Base-by-base conservation (phyloP, 2,888 invertebrate species). In the Zelleria hepariella region DNA sequence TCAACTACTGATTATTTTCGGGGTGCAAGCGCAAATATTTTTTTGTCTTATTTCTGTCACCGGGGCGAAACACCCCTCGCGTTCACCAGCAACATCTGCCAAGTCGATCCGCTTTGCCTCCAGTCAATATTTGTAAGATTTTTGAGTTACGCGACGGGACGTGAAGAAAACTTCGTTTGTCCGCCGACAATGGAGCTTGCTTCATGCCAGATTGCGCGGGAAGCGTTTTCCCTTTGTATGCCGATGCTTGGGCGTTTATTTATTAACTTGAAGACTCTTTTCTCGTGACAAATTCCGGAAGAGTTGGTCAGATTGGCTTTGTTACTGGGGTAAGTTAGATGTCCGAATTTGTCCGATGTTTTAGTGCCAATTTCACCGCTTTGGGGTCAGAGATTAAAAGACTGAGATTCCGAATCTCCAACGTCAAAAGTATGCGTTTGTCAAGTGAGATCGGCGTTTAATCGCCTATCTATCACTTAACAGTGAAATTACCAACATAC, bases 71-170 rank as follows among this genome's bases (percentile, higher is more conserved):
- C 8, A 51, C 6, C 3, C 53, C 15, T n/a, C 2, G 27, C 27
- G 18, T 20, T 10, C 18, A 15, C 18, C n/a, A 10, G 26, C 27
- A 20, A n/a, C 55, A 27, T 55, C 55, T 55, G 55, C 10, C 18
- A 32, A 55, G 32, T 27, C 27, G 32, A 55, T 55, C 32, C 27
- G 55, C 32, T 55, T 55, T 55, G 55, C 55, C 55, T 55, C 78
- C 74, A 78, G 76, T 78, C 81, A 80, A 82, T 81, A 80, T 85
- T 82, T 83, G 76, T 79, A 80, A 77, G 72, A 78, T 77, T 78
- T 74, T 77, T 65, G 70, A 75, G 70, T 75, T 70, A 73, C 68
- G 66, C 64, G 68, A 69, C 49, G 18, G n/a, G n/a, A n/a, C 21
- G 20, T 8, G 8, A 18, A 21, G 49, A n/a, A 42, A 42, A 18